Evolutionary conservation across 2,797 vertebrate species (phyloP), one percentile per base, ranked within the genome.

Genomic region (Pyrocephalus nanus): DNA sequence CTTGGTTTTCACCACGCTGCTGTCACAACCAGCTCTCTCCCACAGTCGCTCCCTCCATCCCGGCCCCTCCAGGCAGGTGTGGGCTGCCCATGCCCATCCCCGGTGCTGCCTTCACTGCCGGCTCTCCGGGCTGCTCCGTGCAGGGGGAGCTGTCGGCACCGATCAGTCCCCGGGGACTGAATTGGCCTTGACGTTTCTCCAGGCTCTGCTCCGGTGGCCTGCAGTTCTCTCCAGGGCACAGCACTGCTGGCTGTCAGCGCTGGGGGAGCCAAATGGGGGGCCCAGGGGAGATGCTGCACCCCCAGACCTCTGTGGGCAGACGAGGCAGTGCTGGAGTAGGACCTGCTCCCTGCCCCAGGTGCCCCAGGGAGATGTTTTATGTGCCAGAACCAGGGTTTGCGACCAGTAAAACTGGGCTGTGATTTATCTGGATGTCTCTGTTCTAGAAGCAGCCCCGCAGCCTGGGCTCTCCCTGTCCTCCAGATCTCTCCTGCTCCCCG

Each of bases 101-200:
- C 2, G 1, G 26, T 6, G 45, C 75, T n/a, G 48, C 64, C 1
- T 2, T 57, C 40, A 19, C 57, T 20, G 67, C 67, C 2, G 2
- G 70, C 30, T 22, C 71, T 29, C 29, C 2, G 5, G 25, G 58
- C 79, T 32, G 76, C 76, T 67, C 16, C 2, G 8, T 19, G 55
- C 62, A 13, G 73, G 54, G 62, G 0, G 57, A 88, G 66, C 93
- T 87, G 93, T 78, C 80, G 8, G 73, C 61, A 7, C 45, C 45
- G 0, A 79, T 97, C 90, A 45, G 64, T 42, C 64, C 42, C 34
- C 7, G 0, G 20, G 64, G 32, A 85, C 57, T 18, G 3, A 84
- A 96, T 20, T 8, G 84, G 64, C 83, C 91, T 89, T 95, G 97
- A 96, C 76, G 10, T 57, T 8, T 40, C 78, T 71, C 85, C 2